Percentiles rank a stretch among this genome's conserved stretches.
Evolutionary conservation across 2,797 vertebrate genomes (phyloP).

Genomic region (Poecile montanus): DNA sequence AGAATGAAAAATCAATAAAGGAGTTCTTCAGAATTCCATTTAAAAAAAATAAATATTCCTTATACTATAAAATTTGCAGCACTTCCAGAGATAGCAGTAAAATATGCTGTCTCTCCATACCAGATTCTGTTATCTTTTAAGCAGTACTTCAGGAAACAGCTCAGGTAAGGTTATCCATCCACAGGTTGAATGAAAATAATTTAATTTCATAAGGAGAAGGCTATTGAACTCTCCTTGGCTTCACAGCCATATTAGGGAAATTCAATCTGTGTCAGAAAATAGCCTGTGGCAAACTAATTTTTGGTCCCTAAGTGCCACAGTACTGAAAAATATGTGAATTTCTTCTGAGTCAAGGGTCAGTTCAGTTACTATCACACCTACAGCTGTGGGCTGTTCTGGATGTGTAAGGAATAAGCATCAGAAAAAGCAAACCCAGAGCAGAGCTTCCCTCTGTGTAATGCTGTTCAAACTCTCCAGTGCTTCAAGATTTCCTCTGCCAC

Average conservation of each 20-base stretch:
- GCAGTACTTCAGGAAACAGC: conserved; percentile 10
- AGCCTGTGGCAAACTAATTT: conserved; percentile 40
- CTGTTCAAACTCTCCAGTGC: not conserved
- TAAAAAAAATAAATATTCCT: not conserved
- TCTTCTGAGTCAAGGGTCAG: conserved; percentile 26
- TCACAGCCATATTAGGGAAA: conserved; percentile 49
- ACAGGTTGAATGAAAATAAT: conserved; percentile 41
- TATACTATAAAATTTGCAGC: not conserved
- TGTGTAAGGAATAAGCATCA: not conserved
- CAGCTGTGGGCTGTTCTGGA: not conserved
- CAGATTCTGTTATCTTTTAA: conserved; percentile 8
- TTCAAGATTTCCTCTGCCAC: not conserved
- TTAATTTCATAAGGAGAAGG: conserved; percentile 11
- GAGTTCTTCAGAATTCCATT: not conserved
- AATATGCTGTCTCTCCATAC: not conserved
- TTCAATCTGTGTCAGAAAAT: conserved; percentile 48
- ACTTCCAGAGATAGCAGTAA: not conserved
- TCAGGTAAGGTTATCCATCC: conserved; percentile 34
- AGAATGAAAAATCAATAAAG: not conserved
- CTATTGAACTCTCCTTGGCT: conserved; percentile 50
- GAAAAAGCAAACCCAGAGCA: not conserved
- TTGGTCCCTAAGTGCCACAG: not conserved
- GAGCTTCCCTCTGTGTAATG: not conserved
- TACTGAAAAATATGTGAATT: conserved; percentile 43
- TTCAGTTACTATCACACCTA: conserved; percentile 16